Percentiles rank a stretch among this genome's conserved stretches.
phyloP scores from a whole-genome alignment of 2,888 invertebrate species.

The Iselma pallidipennis region DNA sequence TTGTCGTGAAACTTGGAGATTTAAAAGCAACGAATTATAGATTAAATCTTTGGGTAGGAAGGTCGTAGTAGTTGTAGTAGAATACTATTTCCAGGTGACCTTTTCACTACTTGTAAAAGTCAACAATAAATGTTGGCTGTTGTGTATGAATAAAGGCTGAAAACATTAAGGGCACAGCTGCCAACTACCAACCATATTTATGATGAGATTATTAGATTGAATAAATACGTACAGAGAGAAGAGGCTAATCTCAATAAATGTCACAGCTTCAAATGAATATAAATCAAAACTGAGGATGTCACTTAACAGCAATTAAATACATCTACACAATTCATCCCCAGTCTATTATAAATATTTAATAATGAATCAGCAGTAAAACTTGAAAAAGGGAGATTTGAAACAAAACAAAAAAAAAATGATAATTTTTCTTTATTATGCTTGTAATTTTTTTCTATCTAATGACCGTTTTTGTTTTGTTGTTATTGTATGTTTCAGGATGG shows the following conservation, averaged over 20 bases:
- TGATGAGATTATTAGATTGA: conserved; percentile 39
- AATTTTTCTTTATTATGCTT: too few species aligned
- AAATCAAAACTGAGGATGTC: conserved; percentile 29
- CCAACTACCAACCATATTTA: conserved; percentile 34
- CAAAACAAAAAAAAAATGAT: too few species aligned
- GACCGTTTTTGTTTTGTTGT: conserved; percentile 39
- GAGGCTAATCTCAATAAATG: conserved; percentile 42
- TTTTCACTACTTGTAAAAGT: neutral
- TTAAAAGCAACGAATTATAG: neutral
- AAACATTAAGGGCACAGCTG: conserved; percentile 27
- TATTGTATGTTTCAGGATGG: conserved; percentile 67
- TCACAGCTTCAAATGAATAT: conserved; percentile 31
- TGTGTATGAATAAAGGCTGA: neutral
- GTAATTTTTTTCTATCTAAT: conserved; percentile 20
- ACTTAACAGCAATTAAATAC: conserved; percentile 45
- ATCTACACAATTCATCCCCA: conserved; percentile 27
- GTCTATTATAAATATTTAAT: too few species aligned
- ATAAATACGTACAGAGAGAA: conserved; percentile 40
- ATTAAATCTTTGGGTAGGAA: neutral
- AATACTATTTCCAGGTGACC: neutral
- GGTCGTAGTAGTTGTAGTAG: neutral
- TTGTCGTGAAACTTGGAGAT: neutral
- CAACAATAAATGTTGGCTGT: neutral
- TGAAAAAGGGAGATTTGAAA: too few species aligned
- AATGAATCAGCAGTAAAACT: too few species aligned